A percentile compares a stretch with the other conserved stretches of the same genome.
These are phyloP conservation scores for Gallinago stenura DNA, from an alignment of 2,797 vertebrate genomes.

Conservation along the genomic window DNA sequence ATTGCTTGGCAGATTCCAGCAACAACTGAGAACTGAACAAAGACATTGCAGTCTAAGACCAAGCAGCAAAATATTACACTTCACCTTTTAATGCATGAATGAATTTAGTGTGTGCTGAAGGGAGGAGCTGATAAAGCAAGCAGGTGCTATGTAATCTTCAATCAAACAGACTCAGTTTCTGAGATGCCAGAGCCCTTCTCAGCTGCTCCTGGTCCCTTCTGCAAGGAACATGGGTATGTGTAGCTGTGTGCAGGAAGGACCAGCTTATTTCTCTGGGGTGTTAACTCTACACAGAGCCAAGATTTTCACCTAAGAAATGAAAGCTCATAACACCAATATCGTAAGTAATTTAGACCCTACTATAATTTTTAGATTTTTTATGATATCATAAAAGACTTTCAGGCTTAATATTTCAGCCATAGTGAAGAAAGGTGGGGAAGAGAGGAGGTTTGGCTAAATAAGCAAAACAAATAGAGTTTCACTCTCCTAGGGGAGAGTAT, in stretches of 20 bases:
- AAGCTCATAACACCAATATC: not conserved
- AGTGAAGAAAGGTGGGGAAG: not conserved
- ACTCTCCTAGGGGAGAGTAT: not conserved
- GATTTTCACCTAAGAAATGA: not conserved
- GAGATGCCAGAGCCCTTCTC: not conserved
- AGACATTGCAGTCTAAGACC: not conserved
- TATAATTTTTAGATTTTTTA: not conserved
- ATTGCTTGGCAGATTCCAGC: not conserved
- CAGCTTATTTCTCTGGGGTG: not conserved
- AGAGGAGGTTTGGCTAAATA: not conserved
- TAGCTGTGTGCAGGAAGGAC: not conserved
- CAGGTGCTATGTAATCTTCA: slow-evolving; percentile 8
- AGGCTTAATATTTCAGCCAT: not conserved
- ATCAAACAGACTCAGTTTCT: not conserved
- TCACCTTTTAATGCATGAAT: not conserved
- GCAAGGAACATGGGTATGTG: not conserved
- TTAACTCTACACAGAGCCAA: not conserved
- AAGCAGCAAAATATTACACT: slow-evolving; percentile 2
- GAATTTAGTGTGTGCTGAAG: not conserved
- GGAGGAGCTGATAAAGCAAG: slow-evolving; percentile 27
- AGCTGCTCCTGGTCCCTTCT: not conserved
- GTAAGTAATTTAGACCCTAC: not conserved
- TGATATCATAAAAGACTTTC: not conserved
- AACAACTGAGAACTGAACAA: not conserved
- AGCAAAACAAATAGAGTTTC: not conserved